Conservation (phyloP, 2,888 invertebrate genomes). For the Oxytorus armatus region DNA sequence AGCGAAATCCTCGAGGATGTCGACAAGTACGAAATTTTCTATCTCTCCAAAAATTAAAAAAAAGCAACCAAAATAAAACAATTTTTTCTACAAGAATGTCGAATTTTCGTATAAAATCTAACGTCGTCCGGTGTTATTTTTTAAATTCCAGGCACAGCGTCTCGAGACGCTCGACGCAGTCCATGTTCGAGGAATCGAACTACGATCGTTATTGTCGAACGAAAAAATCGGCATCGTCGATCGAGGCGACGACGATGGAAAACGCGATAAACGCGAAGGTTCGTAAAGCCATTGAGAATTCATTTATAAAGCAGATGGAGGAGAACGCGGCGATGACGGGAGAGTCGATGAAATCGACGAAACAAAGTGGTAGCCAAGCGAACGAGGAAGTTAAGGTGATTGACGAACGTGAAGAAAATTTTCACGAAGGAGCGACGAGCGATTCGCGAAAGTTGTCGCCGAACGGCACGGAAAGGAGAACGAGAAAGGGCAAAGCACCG, state of each 20-base stretch:
- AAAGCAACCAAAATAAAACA: too few relatives aligned
- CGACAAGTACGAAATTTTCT: slow-evolving; percentile 68
- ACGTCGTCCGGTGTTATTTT: background rate
- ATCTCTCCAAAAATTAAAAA: too few relatives aligned
- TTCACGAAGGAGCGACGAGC: slow-evolving; percentile 23
- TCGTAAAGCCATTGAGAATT: slow-evolving; percentile 81
- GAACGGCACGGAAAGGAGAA: too few relatives aligned
- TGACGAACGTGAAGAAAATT: background rate
- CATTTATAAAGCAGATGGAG: slow-evolving; percentile 81
- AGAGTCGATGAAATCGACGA: background rate
- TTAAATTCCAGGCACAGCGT: slow-evolving; percentile 73
- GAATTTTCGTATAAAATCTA: too few relatives aligned
- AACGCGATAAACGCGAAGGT: slow-evolving; percentile 78
- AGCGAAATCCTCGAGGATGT: slow-evolving; percentile 80
- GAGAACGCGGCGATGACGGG: slow-evolving; percentile 74
- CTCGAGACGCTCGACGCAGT: slow-evolving; percentile 79
- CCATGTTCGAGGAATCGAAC: slow-evolving; percentile 79
- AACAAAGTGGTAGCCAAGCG: too few relatives aligned
- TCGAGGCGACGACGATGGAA: too few relatives aligned
- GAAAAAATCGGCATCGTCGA: slow-evolving; percentile 55
- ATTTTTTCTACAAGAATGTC: too few relatives aligned
- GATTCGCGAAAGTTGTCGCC: slow-evolving; percentile 41
- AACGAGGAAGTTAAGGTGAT: too few relatives aligned
- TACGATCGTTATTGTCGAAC: slow-evolving; percentile 69
- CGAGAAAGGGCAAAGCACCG: slow-evolving; percentile 64